Conservation (phyloP, 1,140 invertebrate species). For the Eurosta solidaginis region DNA sequence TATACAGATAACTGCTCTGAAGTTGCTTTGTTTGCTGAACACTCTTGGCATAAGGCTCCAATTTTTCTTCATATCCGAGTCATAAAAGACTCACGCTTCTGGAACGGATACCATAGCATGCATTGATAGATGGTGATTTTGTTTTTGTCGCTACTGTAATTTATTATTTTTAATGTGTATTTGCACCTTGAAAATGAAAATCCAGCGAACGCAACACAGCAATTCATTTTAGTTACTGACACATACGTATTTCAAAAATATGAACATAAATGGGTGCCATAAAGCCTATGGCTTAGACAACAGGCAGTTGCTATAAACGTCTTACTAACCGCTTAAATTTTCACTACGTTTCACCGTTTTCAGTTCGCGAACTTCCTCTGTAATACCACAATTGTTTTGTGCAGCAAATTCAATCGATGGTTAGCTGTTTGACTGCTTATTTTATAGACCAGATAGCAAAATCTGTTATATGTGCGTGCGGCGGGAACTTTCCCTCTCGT, state of each 20-base stretch:
- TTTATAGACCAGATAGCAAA: background rate
- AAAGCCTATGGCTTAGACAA: background rate
- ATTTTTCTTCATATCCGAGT: no score
- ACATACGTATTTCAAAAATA: background rate
- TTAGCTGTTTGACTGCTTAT: constrained; percentile 3
- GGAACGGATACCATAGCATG: background rate
- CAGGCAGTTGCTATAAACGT: background rate
- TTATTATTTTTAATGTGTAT: constrained; percentile 9
- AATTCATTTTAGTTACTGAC: background rate
- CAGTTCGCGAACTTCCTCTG: background rate
- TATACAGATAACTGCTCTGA: no score
- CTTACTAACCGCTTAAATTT: constrained; percentile 13
- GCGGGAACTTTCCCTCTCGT: constrained; percentile 23
- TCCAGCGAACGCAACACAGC: background rate
- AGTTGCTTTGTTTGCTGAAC: no score
- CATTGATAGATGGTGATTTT: background rate
- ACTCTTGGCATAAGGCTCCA: no score
- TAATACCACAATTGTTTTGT: background rate
- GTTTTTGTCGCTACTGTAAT: constrained; percentile 34
- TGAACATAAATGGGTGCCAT: background rate
- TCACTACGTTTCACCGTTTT: background rate
- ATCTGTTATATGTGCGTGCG: background rate
- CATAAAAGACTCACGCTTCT: no score
- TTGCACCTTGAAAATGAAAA: constrained; percentile 23
- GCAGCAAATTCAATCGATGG: background rate